Evolutionary conservation across 2,888 invertebrate genomes (phyloP), one percentile per base, ranked within the genome.

Genomic region (Tuberolachnus salignus): DNA sequence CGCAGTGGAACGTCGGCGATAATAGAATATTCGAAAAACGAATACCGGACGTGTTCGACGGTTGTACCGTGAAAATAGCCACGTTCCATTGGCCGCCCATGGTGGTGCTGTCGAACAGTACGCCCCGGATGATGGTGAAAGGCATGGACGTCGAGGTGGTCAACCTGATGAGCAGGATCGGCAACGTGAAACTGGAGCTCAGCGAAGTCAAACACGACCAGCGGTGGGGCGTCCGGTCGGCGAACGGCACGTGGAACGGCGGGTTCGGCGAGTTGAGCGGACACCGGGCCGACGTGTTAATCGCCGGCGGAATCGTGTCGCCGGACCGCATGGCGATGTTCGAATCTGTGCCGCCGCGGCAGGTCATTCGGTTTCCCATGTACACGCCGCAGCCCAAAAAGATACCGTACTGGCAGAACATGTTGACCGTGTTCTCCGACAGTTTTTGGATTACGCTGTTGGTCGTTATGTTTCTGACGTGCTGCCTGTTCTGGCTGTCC

Each of bases 341-440:
- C n/a, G 72, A 80, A 21, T 71, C 42, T 0, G 61, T 61, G 13
- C 42, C 71, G 0, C 57, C 80, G 6, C 73, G 66, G 0, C 64
- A 74, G 23, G 70, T 78, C 4, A 57, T 81, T 21, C 74, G 67
- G 26, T 66, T 81, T 26, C 75, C 61, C 63, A 61, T 81, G 10
- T 81, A 81, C 61, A 14, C 80, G 6, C 61, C 80, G n/a, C 23
- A 46, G 13, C 81, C 81, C 0, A 53, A 16, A 1, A 67, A 72
- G 51, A 34, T 81, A 42, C 81, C 81, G 13, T 81, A 81, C 34
- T 81, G 81, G 81, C 80, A 61, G 53, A 81, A 80, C 55, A 81
- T 80, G 75, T 59, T 81, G 13, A 53, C 80, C 1, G 75, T 81
- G 19, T 81, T 81, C 53, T 63, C 81, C 23, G 49, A 44, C 4